Percentiles rank a stretch among this genome's conserved stretches.
phyloP scores from a whole-genome alignment of 2,888 invertebrate genomes.

The Spisula subtruncata region DNA sequence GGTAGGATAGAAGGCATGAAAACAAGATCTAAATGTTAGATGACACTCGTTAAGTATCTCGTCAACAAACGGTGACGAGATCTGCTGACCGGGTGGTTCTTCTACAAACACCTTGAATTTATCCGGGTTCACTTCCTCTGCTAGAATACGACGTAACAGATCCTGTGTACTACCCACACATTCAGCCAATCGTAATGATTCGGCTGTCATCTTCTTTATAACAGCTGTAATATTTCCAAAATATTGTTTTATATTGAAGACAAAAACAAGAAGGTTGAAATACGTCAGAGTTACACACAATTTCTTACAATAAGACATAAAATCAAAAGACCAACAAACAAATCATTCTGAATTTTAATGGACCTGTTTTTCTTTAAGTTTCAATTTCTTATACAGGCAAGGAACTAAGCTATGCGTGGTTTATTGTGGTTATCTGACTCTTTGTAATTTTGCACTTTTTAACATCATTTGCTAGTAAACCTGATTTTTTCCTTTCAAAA shows the following conservation, averaged over 20 bases:
- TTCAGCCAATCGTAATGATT: slow-evolving; percentile 94
- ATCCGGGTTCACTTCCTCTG: slow-evolving; percentile 89
- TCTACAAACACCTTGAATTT: slow-evolving; percentile 75
- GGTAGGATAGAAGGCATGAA: slow-evolving; percentile 98
- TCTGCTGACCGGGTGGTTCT: slow-evolving; percentile 74
- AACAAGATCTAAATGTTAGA: slow-evolving; percentile 95
- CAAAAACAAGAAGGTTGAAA: not conserved
- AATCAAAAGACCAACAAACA: too few relatives aligned
- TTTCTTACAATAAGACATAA: too few relatives aligned
- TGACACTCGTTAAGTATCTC: slow-evolving; percentile 96
- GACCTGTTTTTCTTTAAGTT: too few relatives aligned
- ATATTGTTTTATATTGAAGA: not conserved
- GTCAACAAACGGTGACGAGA: slow-evolving; percentile 81
- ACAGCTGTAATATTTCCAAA: slow-evolving; percentile 13
- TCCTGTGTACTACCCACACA: slow-evolving; percentile 95
- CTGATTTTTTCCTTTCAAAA: too few relatives aligned
- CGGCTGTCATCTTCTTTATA: slow-evolving; percentile 87
- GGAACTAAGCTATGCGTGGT: too few relatives aligned
- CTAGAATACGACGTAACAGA: slow-evolving; percentile 93
- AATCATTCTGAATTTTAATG: too few relatives aligned
- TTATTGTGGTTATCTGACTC: too few relatives aligned
- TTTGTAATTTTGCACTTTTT: too few relatives aligned
- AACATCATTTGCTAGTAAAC: too few relatives aligned
- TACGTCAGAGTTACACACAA: not conserved
- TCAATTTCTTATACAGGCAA: too few relatives aligned